Base-by-base conservation (phyloP, 2,113 vertebrate species). In the Catharus fuscescens region DNA sequence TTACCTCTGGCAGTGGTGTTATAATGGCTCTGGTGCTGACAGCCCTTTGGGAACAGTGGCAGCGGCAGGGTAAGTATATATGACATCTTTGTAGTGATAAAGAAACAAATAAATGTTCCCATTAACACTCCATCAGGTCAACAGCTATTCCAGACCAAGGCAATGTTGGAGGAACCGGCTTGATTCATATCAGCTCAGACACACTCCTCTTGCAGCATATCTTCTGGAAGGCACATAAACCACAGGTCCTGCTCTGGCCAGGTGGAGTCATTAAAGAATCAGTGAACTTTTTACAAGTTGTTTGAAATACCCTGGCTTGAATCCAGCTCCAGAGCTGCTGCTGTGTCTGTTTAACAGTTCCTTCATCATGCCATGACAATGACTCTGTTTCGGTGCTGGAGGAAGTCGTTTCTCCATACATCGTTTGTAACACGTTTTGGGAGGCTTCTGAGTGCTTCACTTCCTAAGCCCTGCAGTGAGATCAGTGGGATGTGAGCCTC, bases 71-170 rank as follows among this genome's bases (percentile, higher is more conserved):
- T 96, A 92, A 97, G 96, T 95, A 94, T 94, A 93, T 96, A 96
- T 96, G 92, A 96, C 95, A 96, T 96, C 94, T 97, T 95, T 97
- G 95, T 97, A 96, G 96, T 95, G 96, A 97, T 97, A 95, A 97
- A 96, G 96, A 97, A 97, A 97, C 97, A 97, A 97, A 96, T 97
- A 97, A 97, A 97, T 95, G 95, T 96, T 96, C 95, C 95, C 96
- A 96, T 97, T 97, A 97, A 97, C 95, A 96, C 96, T 95, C 92
- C 93, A 92, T 91, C 95, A 92, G 96, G 96, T 97, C 95, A 96
- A 93, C 93, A 95, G 95, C 86, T 97, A 94, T 96, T 97, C 91
- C 95, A 96, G 93, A 93, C 86, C 95, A 89, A 83, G 34, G 14
- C 14, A 56, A n/a, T 40, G 92, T 48, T 86, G 25, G 81, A 73